A percentile compares a stretch with the other conserved stretches of the same genome.
Evolutionary conservation across 2,113 vertebrate species (phyloP).

Genomic region (Amblyornis subalaris): DNA sequence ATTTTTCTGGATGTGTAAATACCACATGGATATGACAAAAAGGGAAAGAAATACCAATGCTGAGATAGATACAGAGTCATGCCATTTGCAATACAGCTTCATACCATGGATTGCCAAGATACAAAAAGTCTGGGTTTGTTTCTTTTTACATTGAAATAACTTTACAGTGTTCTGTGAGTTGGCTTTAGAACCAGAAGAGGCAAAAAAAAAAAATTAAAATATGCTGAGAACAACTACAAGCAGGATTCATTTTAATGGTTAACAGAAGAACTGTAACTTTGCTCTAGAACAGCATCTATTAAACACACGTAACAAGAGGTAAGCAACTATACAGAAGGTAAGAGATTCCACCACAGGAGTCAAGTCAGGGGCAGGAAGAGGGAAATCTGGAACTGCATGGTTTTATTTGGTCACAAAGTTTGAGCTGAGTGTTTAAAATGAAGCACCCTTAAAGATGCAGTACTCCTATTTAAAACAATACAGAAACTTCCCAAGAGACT

Average conservation of each 20-base stretch:
- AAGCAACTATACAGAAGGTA: conserved; percentile 26
- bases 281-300: conserved; percentile 16
- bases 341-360: conserved; percentile 47
- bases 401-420: conserved; percentile 48
- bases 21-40: conserved; percentile 35
- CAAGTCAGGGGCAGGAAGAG: background rate
- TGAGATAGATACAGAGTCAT: conserved; percentile 41
- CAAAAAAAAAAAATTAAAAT: background rate
- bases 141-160: conserved; percentile 37
- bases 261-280: conserved; percentile 48
- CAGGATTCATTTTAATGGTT: conserved; percentile 20
- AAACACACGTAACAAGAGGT: conserved; percentile 35
- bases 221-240: conserved; percentile 33
- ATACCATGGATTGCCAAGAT: conserved; percentile 41
- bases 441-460: conserved; percentile 51
- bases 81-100: conserved; percentile 49
- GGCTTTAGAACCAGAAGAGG: conserved; percentile 15
- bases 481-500: conserved; percentile 51
- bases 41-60: conserved; percentile 44
- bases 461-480: conserved; percentile 49
- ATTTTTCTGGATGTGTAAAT: background rate
- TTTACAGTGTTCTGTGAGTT: conserved; percentile 39
- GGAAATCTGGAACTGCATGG: conserved; percentile 9
- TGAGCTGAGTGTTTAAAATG: conserved; percentile 42
- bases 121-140: conserved; percentile 28